Evolutionary conservation across 2,888 invertebrate species (phyloP).

Genomic region (Camponotus fellah): DNA sequence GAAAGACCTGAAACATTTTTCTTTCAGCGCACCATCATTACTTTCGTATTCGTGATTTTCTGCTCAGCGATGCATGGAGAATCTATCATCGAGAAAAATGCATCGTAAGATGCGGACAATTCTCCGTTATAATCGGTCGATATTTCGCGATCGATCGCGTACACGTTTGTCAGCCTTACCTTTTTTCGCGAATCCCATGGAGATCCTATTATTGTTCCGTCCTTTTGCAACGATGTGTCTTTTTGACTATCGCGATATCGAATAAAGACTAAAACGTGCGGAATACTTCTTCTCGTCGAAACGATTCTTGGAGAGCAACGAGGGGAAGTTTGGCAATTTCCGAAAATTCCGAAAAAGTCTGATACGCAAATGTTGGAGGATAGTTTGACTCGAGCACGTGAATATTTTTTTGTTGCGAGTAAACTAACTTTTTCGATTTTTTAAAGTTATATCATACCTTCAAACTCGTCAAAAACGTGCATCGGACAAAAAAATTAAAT

Average conservation of each 20-base stretch:
- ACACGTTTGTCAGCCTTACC: not conserved
- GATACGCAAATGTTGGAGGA: not conserved
- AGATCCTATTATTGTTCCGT: conserved; percentile 39
- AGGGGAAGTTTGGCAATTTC: not conserved
- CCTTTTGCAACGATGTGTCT: conserved; percentile 32
- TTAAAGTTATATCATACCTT: conserved; percentile 12
- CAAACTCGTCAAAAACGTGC: not conserved
- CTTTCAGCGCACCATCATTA: conserved; percentile 32
- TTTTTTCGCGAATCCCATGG: not conserved
- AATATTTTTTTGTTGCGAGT: conserved; percentile 25
- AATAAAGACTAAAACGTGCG: conserved; percentile 14
- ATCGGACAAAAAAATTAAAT: conserved; percentile 27
- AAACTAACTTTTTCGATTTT: conserved; percentile 26
- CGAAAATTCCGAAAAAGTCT: conserved; percentile 13
- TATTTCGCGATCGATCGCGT: conserved; percentile 32
- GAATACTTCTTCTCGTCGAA: conserved; percentile 22
- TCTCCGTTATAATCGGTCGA: conserved; percentile 39
- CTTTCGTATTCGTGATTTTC: conserved; percentile 39
- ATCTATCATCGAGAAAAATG: conserved; percentile 38
- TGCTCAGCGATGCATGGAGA: conserved; percentile 20
- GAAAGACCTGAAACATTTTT: conserved; percentile 37
- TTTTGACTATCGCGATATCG: not conserved
- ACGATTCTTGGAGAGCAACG: conserved; percentile 11
- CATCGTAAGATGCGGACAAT: conserved; percentile 19
- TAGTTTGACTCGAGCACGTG: not conserved